These are phyloP conservation scores for Sorex fumeus DNA, from an alignment of 2,113 vertebrate species.

Conservation along the genomic window DNA sequence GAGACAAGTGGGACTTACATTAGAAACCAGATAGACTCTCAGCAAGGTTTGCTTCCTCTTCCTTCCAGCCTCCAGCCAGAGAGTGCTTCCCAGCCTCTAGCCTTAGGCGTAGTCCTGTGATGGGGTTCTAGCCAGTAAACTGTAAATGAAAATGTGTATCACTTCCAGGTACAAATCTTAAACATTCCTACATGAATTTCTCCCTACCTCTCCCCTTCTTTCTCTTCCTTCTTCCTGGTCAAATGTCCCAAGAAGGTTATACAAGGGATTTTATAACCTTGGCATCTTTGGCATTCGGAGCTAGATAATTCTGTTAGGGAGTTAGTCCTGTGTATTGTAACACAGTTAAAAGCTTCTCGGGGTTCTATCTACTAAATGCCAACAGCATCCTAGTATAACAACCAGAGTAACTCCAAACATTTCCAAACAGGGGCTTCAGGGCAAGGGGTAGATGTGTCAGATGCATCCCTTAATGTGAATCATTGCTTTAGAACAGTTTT, in stretches of 20 bases:
- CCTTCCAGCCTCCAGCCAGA: not conserved
- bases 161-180: not conserved
- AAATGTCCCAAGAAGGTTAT: not conserved
- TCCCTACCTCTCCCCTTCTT: not conserved
- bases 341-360: not conserved
- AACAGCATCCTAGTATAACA: not conserved
- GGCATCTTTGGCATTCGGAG: not conserved
- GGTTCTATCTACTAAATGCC: not conserved
- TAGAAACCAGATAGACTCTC: not conserved
- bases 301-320: not conserved
- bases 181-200: not conserved
- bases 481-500: no score
- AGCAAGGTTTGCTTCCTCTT: not conserved
- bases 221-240: not conserved
- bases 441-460: not conserved
- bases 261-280: conserved; percentile 3
- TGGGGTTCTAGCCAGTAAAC: not conserved
- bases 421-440: not conserved
- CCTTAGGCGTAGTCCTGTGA: not conserved
- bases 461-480: not conserved
- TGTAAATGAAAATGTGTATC: not conserved
- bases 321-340: not conserved
- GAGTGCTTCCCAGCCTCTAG: not conserved
- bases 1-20: not conserved
- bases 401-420: not conserved